Conservation (phyloP, 1,140 invertebrate species). For the Dendroctonus ponderosae region DNA sequence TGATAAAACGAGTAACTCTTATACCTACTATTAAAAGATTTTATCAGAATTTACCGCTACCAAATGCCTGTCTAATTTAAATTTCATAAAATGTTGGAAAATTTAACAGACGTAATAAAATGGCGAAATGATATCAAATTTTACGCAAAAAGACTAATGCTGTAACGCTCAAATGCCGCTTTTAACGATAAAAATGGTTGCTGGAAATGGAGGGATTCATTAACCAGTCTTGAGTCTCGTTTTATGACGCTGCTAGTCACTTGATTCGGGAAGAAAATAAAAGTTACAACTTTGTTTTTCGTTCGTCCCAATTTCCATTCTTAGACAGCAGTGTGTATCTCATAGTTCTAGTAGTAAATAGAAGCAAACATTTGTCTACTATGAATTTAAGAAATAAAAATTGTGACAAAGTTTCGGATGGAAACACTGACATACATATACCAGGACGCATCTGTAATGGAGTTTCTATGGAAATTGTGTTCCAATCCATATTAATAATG, state of each 20-base stretch:
- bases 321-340: too few relatives aligned
- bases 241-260: not conserved
- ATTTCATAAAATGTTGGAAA: conserved; percentile 16
- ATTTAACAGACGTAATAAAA: conserved; percentile 14
- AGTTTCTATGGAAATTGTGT: too few relatives aligned
- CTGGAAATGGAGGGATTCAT: conserved; percentile 3
- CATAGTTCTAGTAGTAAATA: too few relatives aligned
- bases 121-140: conserved; percentile 5
- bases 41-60: conserved; percentile 5
- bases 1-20: too few relatives aligned
- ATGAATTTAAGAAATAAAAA: too few relatives aligned
- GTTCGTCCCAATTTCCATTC: too few relatives aligned
- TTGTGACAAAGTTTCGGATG: too few relatives aligned
- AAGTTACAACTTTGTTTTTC: not conserved
- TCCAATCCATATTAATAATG: too few relatives aligned
- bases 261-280: conserved; percentile 5
- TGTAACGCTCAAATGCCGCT: conserved; percentile 3
- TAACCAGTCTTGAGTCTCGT: conserved; percentile 2
- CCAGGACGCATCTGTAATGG: too few relatives aligned
- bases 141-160: conserved; percentile 9
- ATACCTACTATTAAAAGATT: not conserved
- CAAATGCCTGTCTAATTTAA: conserved; percentile 9
- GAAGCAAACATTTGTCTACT: too few relatives aligned
- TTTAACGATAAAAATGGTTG: conserved; percentile 3
- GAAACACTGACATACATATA: too few relatives aligned